Evolutionary conservation across 2,888 invertebrate species (phyloP), one percentile per base, ranked within the genome.

Genomic region (Hypena proboscidalis): DNA sequence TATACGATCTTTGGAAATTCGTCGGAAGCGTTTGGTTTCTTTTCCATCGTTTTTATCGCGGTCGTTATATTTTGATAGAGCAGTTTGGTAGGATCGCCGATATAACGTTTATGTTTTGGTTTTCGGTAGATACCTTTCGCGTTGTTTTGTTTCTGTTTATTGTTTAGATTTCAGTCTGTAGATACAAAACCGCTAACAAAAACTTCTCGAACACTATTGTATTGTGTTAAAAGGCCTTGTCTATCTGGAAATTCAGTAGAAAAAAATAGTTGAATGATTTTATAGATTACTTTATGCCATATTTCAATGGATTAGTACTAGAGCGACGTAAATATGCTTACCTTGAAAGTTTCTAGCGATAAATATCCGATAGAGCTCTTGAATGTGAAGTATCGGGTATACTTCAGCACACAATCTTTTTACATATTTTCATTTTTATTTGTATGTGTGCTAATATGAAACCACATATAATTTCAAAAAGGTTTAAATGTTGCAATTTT

Each of bases 51-150:
- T 89, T 89, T 90, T 90, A 90, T 90, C 86, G 86, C 67, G 57
- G 85, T 81, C 89, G 89, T 90, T 90, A 90, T 86, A 85, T 89
- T 90, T 90, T 90, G 89, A 90, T 90, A 85, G 88, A 86, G 87
- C 86, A 75, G 84, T 90, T 87, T 77, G 74, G 77, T 68, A 64
- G 80, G 83, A 88, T 85, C 83, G 82, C 72, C 85, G 83, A 83
- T 89, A 85, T 88, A 87, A 89, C 88, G 85, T 89, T 90, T 88
- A 90, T 87, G 77, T 86, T 85, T 86, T 84, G 85, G 87, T 85
- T 87, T 84, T 83, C 69, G 30, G 57, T 73, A 70, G 64, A 70
- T 73, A 75, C 71, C 72, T 77, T 70, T 53, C 62, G 57, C 55
- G 46, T 62, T 66, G 73, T 70, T 74, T 75, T 70, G 58, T 71